These are phyloP conservation scores for Calosoma granatense DNA, from an alignment of 1,140 invertebrate genomes.

Conservation along the genomic window DNA sequence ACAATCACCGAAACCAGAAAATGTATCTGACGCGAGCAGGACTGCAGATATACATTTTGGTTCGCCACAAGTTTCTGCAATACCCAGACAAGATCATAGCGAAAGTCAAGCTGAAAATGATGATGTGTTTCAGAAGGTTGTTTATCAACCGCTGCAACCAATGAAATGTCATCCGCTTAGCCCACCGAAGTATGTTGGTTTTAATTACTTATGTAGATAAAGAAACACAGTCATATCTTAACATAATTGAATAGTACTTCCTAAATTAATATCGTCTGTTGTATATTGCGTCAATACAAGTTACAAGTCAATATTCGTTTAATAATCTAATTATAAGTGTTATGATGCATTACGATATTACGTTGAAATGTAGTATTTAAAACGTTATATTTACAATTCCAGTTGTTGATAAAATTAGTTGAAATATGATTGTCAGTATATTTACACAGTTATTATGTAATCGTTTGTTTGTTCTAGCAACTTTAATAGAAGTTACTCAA, in stretches of 20 bases:
- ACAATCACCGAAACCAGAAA: not conserved
- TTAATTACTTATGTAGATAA: not conserved
- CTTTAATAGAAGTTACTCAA: constrained; percentile 13
- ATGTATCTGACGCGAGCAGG: not conserved
- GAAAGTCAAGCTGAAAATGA: constrained; percentile 11
- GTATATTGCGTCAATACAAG: too few relatives aligned
- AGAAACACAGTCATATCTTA: too few relatives aligned
- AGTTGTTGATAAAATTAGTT: too few relatives aligned
- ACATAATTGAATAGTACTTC: too few relatives aligned
- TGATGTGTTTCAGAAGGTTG: constrained; percentile 16
- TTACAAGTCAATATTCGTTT: too few relatives aligned
- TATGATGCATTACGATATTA: too few relatives aligned
- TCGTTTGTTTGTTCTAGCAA: constrained; percentile 15
- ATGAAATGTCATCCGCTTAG: constrained; percentile 20
- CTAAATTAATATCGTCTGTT: too few relatives aligned
- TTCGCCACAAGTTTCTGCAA: not conserved
- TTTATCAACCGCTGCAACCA: constrained; percentile 19
- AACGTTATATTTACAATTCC: too few relatives aligned
- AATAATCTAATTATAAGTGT: too few relatives aligned
- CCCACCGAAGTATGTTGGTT: constrained; percentile 13
- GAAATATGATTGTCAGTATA: too few relatives aligned
- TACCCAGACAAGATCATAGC: not conserved
- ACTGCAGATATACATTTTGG: not conserved
- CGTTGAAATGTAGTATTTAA: too few relatives aligned
- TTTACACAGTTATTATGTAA: too few relatives aligned